These are phyloP conservation scores for Rhinoptilus africanus DNA, from an alignment of 2,113 vertebrate species.

Conservation along the genomic window DNA sequence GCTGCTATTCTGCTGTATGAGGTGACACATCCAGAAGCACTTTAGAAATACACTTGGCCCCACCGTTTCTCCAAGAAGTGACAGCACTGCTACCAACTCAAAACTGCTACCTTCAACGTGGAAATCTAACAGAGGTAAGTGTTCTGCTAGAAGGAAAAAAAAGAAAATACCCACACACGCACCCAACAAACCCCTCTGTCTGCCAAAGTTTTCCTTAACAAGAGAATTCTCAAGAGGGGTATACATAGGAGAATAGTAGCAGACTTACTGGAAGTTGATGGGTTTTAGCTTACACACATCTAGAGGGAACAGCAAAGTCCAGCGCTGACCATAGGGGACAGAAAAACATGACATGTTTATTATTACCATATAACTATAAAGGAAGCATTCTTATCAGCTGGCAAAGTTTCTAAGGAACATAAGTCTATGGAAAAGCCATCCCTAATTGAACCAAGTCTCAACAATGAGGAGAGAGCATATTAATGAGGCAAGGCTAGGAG, in stretches of 20 bases:
- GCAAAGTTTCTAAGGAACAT: constrained; percentile 54
- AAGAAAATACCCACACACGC: background rate
- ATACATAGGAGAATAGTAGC: background rate
- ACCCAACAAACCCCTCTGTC: background rate
- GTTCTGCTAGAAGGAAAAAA: background rate
- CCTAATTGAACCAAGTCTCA: constrained; percentile 48
- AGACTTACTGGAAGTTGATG: background rate
- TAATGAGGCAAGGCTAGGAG: constrained; percentile 63
- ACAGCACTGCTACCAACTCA: background rate
- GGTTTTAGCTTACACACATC: background rate
- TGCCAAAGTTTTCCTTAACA: background rate
- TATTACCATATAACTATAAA: constrained; percentile 25
- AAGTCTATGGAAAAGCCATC: constrained; percentile 67
- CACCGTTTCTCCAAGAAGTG: background rate
- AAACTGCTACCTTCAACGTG: background rate
- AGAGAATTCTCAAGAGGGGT: background rate
- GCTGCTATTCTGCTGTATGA: background rate
- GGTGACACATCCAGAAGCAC: background rate
- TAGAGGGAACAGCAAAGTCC: background rate
- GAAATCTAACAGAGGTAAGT: background rate
- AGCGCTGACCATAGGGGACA: background rate
- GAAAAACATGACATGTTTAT: constrained; percentile 24
- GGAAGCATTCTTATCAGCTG: constrained; percentile 63
- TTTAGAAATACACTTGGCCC: background rate
- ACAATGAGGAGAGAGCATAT: constrained; percentile 59